Evolutionary conservation across 1,140 invertebrate genomes (phyloP).

Genomic region (Pogonus chalceus): DNA sequence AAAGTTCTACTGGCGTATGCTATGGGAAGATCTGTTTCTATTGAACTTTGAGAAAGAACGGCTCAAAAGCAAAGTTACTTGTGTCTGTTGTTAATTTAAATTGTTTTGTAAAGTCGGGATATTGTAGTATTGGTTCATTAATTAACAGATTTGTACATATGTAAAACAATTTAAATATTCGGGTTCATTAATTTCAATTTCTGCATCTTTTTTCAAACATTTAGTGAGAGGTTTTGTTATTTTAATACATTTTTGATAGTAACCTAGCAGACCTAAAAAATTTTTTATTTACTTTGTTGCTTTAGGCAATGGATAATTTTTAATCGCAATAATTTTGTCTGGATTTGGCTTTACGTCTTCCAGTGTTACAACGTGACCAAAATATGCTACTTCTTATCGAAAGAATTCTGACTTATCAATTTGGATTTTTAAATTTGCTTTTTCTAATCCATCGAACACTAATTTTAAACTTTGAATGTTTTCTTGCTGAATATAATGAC

Average conservation of each 20-base stretch:
- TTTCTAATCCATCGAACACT: not conserved
- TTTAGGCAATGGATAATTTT: constrained; percentile 21
- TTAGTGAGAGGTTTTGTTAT: constrained; percentile 14
- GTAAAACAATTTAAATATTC: constrained; percentile 19
- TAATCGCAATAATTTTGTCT: constrained; percentile 22
- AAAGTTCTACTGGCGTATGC: constrained; percentile 25
- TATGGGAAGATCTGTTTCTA: constrained; percentile 22
- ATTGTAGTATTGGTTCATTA: constrained; percentile 27
- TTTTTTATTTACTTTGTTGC: constrained; percentile 23
- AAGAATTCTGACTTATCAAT: constrained; percentile 26
- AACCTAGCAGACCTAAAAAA: constrained; percentile 31
- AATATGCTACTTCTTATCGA: constrained; percentile 28
- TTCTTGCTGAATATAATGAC: constrained; percentile 19
- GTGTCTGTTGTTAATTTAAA: constrained; percentile 24
- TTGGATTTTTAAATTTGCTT: constrained; percentile 14
- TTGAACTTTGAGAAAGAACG: constrained; percentile 22
- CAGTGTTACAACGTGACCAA: constrained; percentile 26
- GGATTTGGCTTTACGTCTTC: constrained; percentile 21
- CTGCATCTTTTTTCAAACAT: constrained; percentile 15
- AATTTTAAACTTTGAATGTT: not conserved
- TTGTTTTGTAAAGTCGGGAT: constrained; percentile 25
- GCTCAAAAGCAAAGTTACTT: constrained; percentile 18
- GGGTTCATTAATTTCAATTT: not conserved
- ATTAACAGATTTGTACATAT: constrained; percentile 22
- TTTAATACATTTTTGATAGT: constrained; percentile 28